Conservation (phyloP, 2,888 invertebrate genomes). For the Craniophora ligustri region DNA sequence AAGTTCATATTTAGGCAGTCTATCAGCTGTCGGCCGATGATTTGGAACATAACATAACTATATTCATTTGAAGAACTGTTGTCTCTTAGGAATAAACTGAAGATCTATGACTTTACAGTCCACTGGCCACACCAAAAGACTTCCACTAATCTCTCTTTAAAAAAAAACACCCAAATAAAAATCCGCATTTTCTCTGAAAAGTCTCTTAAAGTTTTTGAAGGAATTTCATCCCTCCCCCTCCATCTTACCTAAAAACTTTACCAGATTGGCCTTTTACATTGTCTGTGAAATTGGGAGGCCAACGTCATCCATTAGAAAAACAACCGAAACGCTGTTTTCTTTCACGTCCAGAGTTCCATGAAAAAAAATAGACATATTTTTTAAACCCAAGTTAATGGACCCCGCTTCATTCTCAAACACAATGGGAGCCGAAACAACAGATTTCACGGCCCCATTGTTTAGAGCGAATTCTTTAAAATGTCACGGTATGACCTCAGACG, state of each 20-base stretch:
- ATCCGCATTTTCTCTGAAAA: neutral
- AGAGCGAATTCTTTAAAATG: conserved; percentile 59
- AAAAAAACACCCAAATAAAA: too few relatives aligned
- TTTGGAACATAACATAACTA: too few relatives aligned
- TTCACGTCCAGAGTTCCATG: conserved; percentile 32
- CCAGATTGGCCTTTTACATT: neutral
- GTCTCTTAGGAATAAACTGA: too few relatives aligned
- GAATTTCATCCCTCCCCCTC: neutral
- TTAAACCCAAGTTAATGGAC: conserved; percentile 44
- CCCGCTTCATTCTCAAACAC: conserved; percentile 40
- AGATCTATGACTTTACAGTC: too few relatives aligned
- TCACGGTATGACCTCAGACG: conserved; percentile 59
- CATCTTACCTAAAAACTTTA: neutral
- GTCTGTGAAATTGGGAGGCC: conserved; percentile 13
- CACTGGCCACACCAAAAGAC: too few relatives aligned
- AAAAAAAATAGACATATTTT: conserved; percentile 42
- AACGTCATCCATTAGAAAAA: conserved; percentile 23
- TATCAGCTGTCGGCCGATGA: too few relatives aligned
- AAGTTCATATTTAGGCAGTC: too few relatives aligned
- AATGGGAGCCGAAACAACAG: conserved; percentile 45
- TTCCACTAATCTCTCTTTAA: too few relatives aligned
- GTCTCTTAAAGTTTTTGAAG: neutral
- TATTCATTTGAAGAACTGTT: too few relatives aligned
- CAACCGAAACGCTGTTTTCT: conserved; percentile 22
- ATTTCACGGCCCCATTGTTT: conserved; percentile 53